A percentile compares a stretch with the other conserved stretches of the same genome.
phyloP scores from a whole-genome alignment of 64 coral and sea anemone genomes.

The Pocillopora verrucosa region DNA sequence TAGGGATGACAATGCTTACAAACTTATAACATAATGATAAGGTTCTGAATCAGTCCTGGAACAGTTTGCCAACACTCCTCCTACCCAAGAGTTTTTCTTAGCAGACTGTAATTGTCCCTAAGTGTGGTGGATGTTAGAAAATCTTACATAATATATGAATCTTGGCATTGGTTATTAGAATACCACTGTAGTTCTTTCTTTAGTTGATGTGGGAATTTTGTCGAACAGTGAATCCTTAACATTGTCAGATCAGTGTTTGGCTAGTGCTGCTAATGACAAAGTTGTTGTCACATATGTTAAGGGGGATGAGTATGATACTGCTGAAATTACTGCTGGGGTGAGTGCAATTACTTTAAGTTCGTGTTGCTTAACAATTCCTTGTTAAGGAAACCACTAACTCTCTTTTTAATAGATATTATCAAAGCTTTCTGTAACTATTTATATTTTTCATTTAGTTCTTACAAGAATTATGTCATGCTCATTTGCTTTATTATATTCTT shows the following conservation, averaged over 20 bases:
- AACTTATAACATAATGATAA: too few relatives aligned
- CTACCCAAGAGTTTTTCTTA: too few relatives aligned
- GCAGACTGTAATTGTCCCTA: too few relatives aligned
- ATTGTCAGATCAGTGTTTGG: conserved; percentile 77
- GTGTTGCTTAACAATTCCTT: neutral
- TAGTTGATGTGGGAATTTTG: neutral
- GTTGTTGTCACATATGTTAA: conserved; percentile 91
- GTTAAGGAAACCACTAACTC: too few relatives aligned
- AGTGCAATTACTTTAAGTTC: neutral
- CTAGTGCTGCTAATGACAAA: conserved; percentile 84
- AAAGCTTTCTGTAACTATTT: too few relatives aligned
- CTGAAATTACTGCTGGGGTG: conserved; percentile 83
- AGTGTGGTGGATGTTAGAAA: too few relatives aligned
- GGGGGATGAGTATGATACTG: conserved; percentile 46
- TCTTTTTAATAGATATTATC: too few relatives aligned
- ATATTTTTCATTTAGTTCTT: neutral
- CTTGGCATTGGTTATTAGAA: neutral
- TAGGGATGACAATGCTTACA: too few relatives aligned
- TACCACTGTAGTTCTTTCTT: neutral
- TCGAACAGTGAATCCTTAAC: conserved; percentile 35
- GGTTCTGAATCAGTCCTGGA: too few relatives aligned
- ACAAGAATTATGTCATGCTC: too few relatives aligned
- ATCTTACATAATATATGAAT: too few relatives aligned
- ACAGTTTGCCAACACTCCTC: too few relatives aligned
- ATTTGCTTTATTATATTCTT: neutral